A percentile compares a stretch with the other conserved stretches of the same genome.
These are phyloP conservation scores for Trachymyrmex cornetzi DNA, from an alignment of 1,140 invertebrate species.

Conservation along the genomic window DNA sequence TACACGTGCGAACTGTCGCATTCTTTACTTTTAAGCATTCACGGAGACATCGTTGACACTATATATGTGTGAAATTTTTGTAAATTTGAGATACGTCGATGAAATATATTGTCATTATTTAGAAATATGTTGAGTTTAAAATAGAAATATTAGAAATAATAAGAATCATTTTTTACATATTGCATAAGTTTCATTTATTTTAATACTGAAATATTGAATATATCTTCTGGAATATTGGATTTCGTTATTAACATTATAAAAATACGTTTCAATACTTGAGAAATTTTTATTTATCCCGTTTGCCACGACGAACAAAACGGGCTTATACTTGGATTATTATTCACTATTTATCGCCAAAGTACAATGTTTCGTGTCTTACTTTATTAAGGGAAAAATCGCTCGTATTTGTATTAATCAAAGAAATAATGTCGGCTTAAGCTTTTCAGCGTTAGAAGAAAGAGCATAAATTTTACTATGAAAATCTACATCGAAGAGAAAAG, in stretches of 20 bases:
- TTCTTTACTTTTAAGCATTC: background rate
- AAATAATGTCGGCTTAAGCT: background rate
- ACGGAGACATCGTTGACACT: background rate
- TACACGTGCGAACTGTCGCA: too few species aligned
- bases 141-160: background rate
- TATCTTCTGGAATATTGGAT: background rate
- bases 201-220: too few species aligned
- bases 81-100: background rate
- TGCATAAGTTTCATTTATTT: too few species aligned
- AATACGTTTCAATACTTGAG: background rate
- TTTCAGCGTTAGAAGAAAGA: background rate
- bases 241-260: background rate
- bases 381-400: background rate
- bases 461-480: background rate
- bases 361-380: background rate
- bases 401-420: slow-evolving; percentile 23
- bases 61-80: background rate
- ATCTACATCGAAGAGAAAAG: background rate
- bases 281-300: background rate
- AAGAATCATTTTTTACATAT: background rate
- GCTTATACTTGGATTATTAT: background rate
- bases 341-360: background rate
- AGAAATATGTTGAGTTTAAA: background rate
- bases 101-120: background rate
- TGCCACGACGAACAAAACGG: background rate